phyloP scores from a whole-genome alignment of 2,113 vertebrate genomes.

The Thomomys bottae region DNA sequence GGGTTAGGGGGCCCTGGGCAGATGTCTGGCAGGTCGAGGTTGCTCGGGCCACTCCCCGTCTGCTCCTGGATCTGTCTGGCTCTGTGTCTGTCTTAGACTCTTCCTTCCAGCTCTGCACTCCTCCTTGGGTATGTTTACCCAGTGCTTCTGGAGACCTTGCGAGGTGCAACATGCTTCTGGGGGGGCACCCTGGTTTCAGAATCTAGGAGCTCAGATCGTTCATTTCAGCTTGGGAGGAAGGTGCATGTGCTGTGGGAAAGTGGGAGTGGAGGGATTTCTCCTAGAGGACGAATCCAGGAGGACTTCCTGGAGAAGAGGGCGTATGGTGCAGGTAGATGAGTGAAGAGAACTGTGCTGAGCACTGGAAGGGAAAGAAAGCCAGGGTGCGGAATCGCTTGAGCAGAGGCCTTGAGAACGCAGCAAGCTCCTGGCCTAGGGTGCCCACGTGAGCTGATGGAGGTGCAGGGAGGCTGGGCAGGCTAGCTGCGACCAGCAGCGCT shows the following conservation, averaged over 20 bases:
- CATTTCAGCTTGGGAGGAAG: not conserved
- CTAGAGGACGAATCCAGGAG: not conserved
- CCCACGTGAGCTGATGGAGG: not conserved
- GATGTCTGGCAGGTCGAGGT: too few relatives aligned
- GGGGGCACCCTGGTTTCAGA: not conserved
- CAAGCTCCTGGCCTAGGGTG: not conserved
- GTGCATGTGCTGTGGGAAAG: not conserved
- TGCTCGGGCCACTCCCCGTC: not conserved
- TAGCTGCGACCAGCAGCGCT: fast-evolving
- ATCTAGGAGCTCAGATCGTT: not conserved
- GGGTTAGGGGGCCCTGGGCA: not conserved
- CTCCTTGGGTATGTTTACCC: not conserved
- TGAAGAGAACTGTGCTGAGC: not conserved
- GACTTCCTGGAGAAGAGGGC: not conserved
- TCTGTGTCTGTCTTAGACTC: not conserved
- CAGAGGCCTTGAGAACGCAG: not conserved
- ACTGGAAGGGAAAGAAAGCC: not conserved
- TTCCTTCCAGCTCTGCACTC: not conserved
- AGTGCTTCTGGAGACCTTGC: not conserved
- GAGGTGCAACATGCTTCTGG: not conserved
- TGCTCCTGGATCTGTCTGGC: not conserved
- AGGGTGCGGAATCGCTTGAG: not conserved
- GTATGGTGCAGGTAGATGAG: not conserved
- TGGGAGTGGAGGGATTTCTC: not conserved
- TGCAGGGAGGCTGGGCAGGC: not conserved